Base-by-base conservation (phyloP, 64 coral and sea anemone species). In the Catalaphyllia jardinei region DNA sequence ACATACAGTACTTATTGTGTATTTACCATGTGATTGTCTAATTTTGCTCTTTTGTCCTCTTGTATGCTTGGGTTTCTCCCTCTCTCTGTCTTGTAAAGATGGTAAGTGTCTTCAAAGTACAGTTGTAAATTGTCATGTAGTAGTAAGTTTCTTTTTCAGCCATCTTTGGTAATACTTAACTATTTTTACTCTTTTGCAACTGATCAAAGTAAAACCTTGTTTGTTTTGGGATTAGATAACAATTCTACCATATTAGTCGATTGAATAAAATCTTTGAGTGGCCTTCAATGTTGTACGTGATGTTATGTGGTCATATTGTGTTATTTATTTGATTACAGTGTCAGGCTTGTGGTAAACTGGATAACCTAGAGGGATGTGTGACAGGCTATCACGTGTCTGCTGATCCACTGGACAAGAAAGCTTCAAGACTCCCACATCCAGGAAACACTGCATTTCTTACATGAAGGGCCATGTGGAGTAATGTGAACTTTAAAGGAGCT, bases 281-380 rank as follows among this genome's bases (percentile, higher is more conserved):
- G 10, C 10, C 54, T 57, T 57, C 54, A 57, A 57, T 13, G 54
- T 57, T 13, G 1, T 57, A 15, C 10, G 0, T 16, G 15, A 57
- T 9, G 15, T 57, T 57, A 57, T 57, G 54, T 9, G 1, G 54
- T 57, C 7, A 57, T 57, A 57, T 15, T 57, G 54, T 57, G 10
- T 0, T 57, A 13, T 25, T 10, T 10, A 28, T n/a, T 67, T 31
- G 85, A 29, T 83, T 74, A 27, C 73, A 96, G 94, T 96, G 94
- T 52, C 94, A 96, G 86, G 86, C 85, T 67, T 96, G 94, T 93
- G 94, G 94, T 19, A 96, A 90, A 73, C 81, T 96, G 49, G 94
- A 96, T 55, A 93, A 96, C 72, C 59, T 96, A 55, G 91, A 79
- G 25, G 94, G 94, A 8, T 96, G 94, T 63, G 51, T 76, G 27